phyloP scores from a whole-genome alignment of 1,140 invertebrate species.

The Drosophila saltans region DNA sequence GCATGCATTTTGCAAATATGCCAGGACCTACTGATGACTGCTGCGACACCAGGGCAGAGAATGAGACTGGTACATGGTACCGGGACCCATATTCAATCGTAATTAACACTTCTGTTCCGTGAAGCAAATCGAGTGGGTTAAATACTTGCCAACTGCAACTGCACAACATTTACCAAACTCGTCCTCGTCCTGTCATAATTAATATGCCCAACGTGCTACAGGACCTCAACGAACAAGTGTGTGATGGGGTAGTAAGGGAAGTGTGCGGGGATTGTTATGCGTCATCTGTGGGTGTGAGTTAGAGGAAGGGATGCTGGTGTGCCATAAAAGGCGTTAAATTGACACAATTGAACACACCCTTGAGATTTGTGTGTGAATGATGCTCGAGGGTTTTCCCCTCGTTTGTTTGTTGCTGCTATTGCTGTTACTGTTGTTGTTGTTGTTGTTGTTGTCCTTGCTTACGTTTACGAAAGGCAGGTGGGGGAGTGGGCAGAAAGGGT shows the following conservation, averaged over 20 bases:
- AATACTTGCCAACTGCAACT: conserved; percentile 45
- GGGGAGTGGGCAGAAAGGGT: conserved; percentile 12
- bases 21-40: not conserved
- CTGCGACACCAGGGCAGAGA: conserved; percentile 5
- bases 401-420: conserved; percentile 42
- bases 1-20: conserved; percentile 59
- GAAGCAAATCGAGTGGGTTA: conserved; percentile 65
- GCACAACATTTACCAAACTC: conserved; percentile 26
- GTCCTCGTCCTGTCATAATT: conserved; percentile 66
- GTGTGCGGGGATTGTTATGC: not conserved
- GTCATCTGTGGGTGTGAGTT: conserved; percentile 25
- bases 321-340: conserved; percentile 82
- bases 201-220: conserved; percentile 73
- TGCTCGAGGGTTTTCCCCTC: conserved; percentile 35
- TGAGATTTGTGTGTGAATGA: conserved; percentile 63
- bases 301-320: conserved; percentile 31
- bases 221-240: conserved; percentile 1
- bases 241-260: not conserved
- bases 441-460: conserved; percentile 38
- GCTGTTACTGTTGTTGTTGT: conserved; percentile 10
- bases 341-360: conserved; percentile 83
- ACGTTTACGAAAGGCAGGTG: not conserved
- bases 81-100: conserved; percentile 33
- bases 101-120: conserved; percentile 68
- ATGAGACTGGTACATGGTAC: not conserved